phyloP scores from a whole-genome alignment of 2,113 vertebrate genomes.

The Paralichthys olivaceus region DNA sequence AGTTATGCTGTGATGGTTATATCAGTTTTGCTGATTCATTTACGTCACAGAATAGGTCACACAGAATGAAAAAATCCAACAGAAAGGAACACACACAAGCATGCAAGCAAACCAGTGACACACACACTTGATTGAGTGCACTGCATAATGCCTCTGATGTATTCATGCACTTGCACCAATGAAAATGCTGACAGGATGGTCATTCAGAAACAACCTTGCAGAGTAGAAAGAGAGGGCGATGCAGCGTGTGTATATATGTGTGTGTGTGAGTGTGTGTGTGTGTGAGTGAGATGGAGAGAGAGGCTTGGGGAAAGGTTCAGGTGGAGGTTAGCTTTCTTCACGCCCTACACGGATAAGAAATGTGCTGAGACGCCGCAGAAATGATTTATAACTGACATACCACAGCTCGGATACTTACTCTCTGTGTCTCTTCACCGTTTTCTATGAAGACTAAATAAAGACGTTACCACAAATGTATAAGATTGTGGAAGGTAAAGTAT shows the following conservation, averaged over 20 bases:
- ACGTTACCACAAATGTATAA: too few species aligned
- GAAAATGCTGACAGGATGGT: neutral
- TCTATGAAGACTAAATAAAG: too few species aligned
- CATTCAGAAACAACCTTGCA: too few species aligned
- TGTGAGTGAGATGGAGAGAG: too few species aligned
- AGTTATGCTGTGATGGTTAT: slow-evolving; percentile 2
- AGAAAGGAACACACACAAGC: neutral
- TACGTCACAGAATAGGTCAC: slow-evolving; percentile 35
- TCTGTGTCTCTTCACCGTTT: too few species aligned
- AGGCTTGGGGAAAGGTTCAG: too few species aligned
- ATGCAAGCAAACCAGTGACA: slow-evolving; percentile 2
- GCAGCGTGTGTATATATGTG: too few species aligned
- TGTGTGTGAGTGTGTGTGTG: too few species aligned
- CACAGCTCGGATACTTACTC: slow-evolving; percentile 2
- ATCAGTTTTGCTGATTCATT: slow-evolving; percentile 28
- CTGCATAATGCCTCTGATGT: slow-evolving; percentile 31
- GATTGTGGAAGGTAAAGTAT: too few species aligned
- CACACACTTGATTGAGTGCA: slow-evolving; percentile 25
- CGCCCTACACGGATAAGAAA: slow-evolving; percentile 12
- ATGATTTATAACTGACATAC: slow-evolving; percentile 38
- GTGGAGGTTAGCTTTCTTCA: too few species aligned
- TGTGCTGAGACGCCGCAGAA: slow-evolving; percentile 40
- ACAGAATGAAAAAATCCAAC: slow-evolving; percentile 13
- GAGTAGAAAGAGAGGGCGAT: too few species aligned
- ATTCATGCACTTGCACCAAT: slow-evolving; percentile 8